Evolutionary conservation across 2,797 vertebrate species (phyloP).

Genomic region (Botia almorhae): DNA sequence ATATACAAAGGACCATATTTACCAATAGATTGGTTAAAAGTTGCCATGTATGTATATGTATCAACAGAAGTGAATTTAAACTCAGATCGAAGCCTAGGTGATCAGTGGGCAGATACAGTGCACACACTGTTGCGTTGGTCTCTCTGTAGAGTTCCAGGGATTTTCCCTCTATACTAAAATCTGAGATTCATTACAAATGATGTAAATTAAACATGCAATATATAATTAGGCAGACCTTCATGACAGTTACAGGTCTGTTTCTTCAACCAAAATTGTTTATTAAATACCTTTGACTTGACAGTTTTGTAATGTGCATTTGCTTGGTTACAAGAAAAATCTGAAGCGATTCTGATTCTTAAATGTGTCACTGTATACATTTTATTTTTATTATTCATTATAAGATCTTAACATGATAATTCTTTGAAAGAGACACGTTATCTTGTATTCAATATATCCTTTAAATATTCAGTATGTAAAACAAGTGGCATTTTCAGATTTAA

Average conservation of each 20-base stretch:
- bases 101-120: slow-evolving; percentile 17
- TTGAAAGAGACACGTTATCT: background rate
- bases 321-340: slow-evolving; percentile 4
- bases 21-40: background rate
- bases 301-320: background rate
- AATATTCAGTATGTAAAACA: too few species aligned
- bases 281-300: slow-evolving; percentile 1
- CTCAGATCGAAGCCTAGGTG: background rate
- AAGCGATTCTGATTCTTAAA: background rate
- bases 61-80: background rate
- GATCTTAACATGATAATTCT: background rate
- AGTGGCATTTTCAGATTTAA: background rate
- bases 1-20: background rate
- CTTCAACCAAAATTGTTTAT: slow-evolving; percentile 49
- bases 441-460: background rate
- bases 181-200: slow-evolving; percentile 69
- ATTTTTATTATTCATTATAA: background rate
- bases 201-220: slow-evolving; percentile 59
- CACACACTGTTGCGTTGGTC: slow-evolving; percentile 6
- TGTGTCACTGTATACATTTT: background rate
- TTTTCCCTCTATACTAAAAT: slow-evolving; percentile 67
- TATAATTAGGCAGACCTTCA: slow-evolving; percentile 75
- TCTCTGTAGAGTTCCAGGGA: slow-evolving; percentile 61
- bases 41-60: background rate
- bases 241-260: slow-evolving; percentile 63